Evolutionary conservation across 2,888 invertebrate species (phyloP), one percentile per base, ranked within the genome.

Genomic region (Microplitis deprimator): DNA sequence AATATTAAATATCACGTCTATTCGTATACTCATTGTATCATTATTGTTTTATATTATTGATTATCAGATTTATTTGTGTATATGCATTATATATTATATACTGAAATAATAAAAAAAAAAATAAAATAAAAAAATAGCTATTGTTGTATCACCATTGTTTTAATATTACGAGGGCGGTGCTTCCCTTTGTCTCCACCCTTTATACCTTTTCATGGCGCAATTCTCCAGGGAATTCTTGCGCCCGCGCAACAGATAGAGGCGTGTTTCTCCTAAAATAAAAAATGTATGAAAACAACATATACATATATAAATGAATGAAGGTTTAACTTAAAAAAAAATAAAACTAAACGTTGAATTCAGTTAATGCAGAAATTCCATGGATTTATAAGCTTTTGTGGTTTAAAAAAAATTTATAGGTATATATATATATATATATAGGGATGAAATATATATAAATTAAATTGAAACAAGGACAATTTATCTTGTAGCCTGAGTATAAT

Each of bases 181-280:
- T 88, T 89, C 89, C 85, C 85, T 85, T 89, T 89, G 89, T 89
- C 87, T 87, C 89, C 89, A 88, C 89, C 89, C 89, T 88, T 89
- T 89, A 87, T 88, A 84, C 84, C 86, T 85, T 87, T 85, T 84
- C 85, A 84, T 83, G 84, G 85, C 85, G 73, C 38, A 61, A 73
- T 68, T 68, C 73, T 73, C 73, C 41, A 69, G 70, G 68, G 73
- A 74, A 68, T 39, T 73, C 73, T 39, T 40, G 77, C 77, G 77
- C 77, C 68, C 73, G 77, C 77, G 73, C 77, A 77, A 70, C 73
- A 68, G 59, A 64, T 73, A 77, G 74, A 77, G 77, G 77, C 77
- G 77, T 73, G 73, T 73, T 41, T 73, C 40, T 73, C 64, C 16
- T 40, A 40, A 62, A 62, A 16, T 40, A 41, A 29, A 67, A 17